Percentiles rank a stretch among this genome's conserved stretches.
These are phyloP conservation scores for Diabrotica balteata DNA, from an alignment of 2,888 invertebrate genomes.

Conservation along the genomic window DNA sequence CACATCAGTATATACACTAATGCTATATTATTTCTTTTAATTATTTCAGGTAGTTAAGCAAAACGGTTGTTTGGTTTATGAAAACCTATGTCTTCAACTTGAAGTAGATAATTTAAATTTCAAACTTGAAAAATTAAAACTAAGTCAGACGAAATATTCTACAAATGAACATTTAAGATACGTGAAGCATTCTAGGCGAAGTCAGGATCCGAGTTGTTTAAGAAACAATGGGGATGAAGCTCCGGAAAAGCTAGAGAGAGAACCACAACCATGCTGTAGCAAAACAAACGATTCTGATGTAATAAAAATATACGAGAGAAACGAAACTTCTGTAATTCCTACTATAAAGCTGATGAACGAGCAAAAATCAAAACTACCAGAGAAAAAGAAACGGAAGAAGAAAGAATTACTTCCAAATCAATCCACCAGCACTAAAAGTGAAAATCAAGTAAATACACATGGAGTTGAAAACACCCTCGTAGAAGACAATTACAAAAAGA, in stretches of 20 bases:
- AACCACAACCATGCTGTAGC: constrained; percentile 30
- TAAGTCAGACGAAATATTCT: constrained; percentile 48
- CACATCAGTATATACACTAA: no score
- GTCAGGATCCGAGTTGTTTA: constrained; percentile 1
- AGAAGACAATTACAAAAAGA: constrained; percentile 34
- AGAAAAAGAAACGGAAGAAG: constrained; percentile 21
- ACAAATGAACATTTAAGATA: constrained; percentile 51
- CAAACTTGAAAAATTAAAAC: constrained; percentile 49
- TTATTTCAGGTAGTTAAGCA: constrained; percentile 54
- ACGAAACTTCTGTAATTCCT: constrained; percentile 42
- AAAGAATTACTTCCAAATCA: constrained; percentile 18
- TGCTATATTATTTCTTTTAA: no score
- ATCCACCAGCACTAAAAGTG: constrained; percentile 10
- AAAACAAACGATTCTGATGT: constrained; percentile 38
- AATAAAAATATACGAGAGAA: constrained; percentile 49
- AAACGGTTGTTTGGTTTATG: constrained; percentile 58
- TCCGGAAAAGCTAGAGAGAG: constrained; percentile 44
- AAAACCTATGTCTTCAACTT: constrained; percentile 56
- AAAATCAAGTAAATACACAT: background rate
- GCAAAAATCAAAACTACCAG: constrained; percentile 30
- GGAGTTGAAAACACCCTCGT: constrained; percentile 24
- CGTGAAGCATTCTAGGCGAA: constrained; percentile 30
- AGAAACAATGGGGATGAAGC: constrained; percentile 35
- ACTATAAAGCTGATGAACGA: constrained; percentile 45
- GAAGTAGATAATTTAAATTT: constrained; percentile 53